Evolutionary conservation across 1,140 invertebrate species (phyloP).

Genomic region (Listronotus oregonensis): DNA sequence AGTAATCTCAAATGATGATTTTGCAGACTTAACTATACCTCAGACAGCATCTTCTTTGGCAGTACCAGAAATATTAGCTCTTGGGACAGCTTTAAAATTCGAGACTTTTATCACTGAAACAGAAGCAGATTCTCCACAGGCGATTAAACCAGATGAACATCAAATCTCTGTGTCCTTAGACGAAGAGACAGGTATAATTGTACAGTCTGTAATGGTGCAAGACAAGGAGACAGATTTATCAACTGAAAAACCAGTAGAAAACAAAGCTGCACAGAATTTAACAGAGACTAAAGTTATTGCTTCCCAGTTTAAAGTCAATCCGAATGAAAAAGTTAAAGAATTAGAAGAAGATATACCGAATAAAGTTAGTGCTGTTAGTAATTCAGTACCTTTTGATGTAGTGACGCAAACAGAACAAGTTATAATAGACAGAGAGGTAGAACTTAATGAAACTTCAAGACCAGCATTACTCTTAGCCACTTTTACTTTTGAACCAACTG

Average conservation of each 20-base stretch:
- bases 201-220: slow-evolving; percentile 38
- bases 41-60: slow-evolving; percentile 36
- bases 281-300: slow-evolving; percentile 38
- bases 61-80: slow-evolving; percentile 38
- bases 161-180: slow-evolving; percentile 38
- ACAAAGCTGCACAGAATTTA: slow-evolving; percentile 28
- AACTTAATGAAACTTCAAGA: slow-evolving; percentile 25
- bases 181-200: slow-evolving; percentile 30
- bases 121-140: slow-evolving; percentile 43
- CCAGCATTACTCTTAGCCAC: slow-evolving; percentile 29
- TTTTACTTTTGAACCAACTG: slow-evolving; percentile 32
- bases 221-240: slow-evolving; percentile 42
- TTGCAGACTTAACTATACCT: slow-evolving; percentile 17
- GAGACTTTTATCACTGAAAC: slow-evolving; percentile 52
- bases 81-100: slow-evolving; percentile 44
- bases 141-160: slow-evolving; percentile 54
- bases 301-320: slow-evolving; percentile 30
- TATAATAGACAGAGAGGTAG: slow-evolving; percentile 28
- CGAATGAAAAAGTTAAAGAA: slow-evolving; percentile 28
- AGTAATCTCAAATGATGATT: slow-evolving; percentile 40
- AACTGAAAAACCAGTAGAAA: slow-evolving; percentile 35
- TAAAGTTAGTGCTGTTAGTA: slow-evolving; percentile 30
- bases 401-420: slow-evolving; percentile 38
- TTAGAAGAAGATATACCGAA: slow-evolving; percentile 35
- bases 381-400: slow-evolving; percentile 37